A percentile compares a stretch with the other conserved stretches of the same genome.
Evolutionary conservation across 2,888 invertebrate species (phyloP).

Genomic region (Panzeria rudis): DNA sequence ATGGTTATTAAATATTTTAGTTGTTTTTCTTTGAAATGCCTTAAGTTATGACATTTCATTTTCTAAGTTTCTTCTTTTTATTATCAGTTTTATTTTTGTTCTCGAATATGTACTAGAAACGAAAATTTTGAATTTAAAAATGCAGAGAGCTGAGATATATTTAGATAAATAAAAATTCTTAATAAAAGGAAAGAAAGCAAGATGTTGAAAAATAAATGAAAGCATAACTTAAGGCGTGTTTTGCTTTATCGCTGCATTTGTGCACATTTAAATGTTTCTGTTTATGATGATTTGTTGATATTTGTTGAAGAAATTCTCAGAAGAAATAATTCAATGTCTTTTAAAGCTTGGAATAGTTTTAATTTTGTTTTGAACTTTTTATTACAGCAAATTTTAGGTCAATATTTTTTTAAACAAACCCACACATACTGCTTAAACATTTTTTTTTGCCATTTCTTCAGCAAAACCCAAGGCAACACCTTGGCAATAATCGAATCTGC

Average conservation of each 20-base stretch:
- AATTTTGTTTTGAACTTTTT: too few species aligned
- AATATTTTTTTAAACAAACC: too few species aligned
- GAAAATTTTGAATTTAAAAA: background rate
- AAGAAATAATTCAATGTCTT: too few species aligned
- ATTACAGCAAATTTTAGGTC: too few species aligned
- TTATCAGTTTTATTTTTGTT: conserved; percentile 7
- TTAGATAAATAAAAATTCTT: background rate
- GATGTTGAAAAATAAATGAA: conserved; percentile 11
- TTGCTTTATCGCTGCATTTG: conserved; percentile 14
- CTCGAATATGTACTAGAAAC: background rate
- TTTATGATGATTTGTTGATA: conserved; percentile 20
- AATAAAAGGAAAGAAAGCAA: background rate
- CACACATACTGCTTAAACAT: too few species aligned
- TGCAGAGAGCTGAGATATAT: background rate
- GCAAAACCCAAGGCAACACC: too few species aligned
- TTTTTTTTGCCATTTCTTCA: too few species aligned
- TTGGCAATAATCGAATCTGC: too few species aligned
- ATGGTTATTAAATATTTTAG: background rate
- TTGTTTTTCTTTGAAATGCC: background rate
- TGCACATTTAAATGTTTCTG: conserved; percentile 11
- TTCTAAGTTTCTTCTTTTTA: background rate
- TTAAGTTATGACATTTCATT: conserved; percentile 17
- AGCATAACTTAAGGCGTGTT: conserved; percentile 29
- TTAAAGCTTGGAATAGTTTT: too few species aligned
- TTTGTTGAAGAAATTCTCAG: background rate